phyloP scores from a whole-genome alignment of 2,888 invertebrate genomes.

The Stenodera caucasica region DNA sequence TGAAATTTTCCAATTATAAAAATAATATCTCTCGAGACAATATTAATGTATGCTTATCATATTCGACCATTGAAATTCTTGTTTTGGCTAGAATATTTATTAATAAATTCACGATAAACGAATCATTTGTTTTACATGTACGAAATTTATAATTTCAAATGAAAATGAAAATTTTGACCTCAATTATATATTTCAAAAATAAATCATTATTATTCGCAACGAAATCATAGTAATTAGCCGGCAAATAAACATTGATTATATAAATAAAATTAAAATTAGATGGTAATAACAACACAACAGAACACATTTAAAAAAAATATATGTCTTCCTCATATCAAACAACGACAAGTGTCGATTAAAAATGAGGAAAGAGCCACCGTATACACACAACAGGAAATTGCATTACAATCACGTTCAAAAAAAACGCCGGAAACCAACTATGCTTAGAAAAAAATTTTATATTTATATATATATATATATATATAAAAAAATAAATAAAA shows the following conservation, averaged over 20 bases:
- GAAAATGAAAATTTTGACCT: too few relatives aligned
- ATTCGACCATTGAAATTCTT: background rate
- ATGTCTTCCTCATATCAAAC: background rate
- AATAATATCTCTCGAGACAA: too few relatives aligned
- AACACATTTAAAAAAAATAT: background rate
- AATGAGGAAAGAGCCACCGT: constrained; percentile 11
- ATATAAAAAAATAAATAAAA: background rate
- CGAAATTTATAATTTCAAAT: too few relatives aligned
- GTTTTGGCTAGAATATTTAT: background rate
- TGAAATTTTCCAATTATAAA: too few relatives aligned
- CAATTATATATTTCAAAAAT: too few relatives aligned
- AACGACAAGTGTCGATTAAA: constrained; percentile 20
- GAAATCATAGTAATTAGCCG: background rate
- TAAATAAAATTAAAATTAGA: background rate
- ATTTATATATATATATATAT: too few relatives aligned
- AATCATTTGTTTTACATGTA: too few relatives aligned
- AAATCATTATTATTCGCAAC: too few relatives aligned
- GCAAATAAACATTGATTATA: background rate
- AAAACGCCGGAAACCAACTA: constrained; percentile 33
- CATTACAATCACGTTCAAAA: constrained; percentile 43
- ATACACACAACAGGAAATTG: constrained; percentile 39
- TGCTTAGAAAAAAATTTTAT: constrained; percentile 13
- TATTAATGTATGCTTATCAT: background rate
- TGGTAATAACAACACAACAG: background rate
- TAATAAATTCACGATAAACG: too few relatives aligned